Evolutionary conservation across 2,888 invertebrate species (phyloP).

Genomic region (Suillia variegata): DNA sequence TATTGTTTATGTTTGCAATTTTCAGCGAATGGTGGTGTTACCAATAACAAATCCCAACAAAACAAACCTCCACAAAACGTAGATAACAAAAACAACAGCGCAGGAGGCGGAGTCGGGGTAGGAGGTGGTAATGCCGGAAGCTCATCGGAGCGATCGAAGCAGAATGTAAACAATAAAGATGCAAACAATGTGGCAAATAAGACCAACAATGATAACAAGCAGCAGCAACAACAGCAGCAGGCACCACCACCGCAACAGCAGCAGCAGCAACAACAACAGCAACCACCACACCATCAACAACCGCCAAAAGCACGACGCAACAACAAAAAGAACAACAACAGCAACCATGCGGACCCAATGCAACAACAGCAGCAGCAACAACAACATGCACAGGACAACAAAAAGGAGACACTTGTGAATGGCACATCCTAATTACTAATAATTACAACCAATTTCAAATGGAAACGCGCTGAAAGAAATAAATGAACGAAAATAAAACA

Average conservation of each 20-base stretch:
- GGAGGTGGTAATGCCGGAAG: conserved; percentile 35
- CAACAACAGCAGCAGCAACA: conserved; percentile 35
- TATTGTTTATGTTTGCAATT: too few relatives aligned
- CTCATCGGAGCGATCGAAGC: conserved; percentile 46
- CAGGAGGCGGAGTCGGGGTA: conserved; percentile 38
- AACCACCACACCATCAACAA: conserved; percentile 34
- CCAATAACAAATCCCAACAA: conserved; percentile 55
- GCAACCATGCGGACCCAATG: conserved; percentile 45
- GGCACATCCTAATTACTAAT: conserved; percentile 58
- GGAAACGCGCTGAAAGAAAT: conserved; percentile 20
- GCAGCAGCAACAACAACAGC: conserved; percentile 34
- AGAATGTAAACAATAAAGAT: conserved; percentile 42
- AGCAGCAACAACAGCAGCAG: conserved; percentile 33
- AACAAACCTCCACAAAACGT: conserved; percentile 52
- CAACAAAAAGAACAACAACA: conserved; percentile 52
- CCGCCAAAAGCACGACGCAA: conserved; percentile 54
- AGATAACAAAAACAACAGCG: conserved; percentile 52
- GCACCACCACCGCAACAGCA: conserved; percentile 34
- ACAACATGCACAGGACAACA: conserved; percentile 53
- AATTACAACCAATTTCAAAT: conserved; percentile 28
- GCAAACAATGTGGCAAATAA: conserved; percentile 42
- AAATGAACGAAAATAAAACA: conserved; percentile 12
- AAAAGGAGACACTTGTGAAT: conserved; percentile 60
- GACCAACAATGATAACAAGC: conserved; percentile 38
- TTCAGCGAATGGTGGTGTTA: conserved; percentile 58